Percentiles rank a stretch among this genome's conserved stretches.
Conservation (phyloP, 2,888 invertebrate genomes). For the Agrotis puta region DNA sequence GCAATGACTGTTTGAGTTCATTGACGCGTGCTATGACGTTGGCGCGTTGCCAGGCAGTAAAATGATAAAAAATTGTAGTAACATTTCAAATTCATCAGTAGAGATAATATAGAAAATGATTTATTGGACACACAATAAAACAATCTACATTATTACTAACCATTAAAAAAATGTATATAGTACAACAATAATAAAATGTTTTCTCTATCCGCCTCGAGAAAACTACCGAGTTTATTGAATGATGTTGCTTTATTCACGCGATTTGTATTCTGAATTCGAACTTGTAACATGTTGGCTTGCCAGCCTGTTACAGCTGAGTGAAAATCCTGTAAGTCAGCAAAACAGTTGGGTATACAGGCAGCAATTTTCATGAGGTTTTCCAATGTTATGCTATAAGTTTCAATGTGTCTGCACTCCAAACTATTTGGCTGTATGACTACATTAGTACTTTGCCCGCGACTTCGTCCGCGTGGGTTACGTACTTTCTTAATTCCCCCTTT, state of each 20-base stretch:
- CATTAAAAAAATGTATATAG: too few relatives aligned
- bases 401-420: too few relatives aligned
- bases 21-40: conserved; percentile 17
- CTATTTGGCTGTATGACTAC: too few relatives aligned
- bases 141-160: too few relatives aligned
- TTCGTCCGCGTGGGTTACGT: too few relatives aligned
- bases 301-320: neutral
- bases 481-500: too few relatives aligned
- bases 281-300: conserved; percentile 23
- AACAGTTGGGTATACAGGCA: neutral
- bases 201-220: neutral
- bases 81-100: conserved; percentile 21
- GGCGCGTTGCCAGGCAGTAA: conserved; percentile 14
- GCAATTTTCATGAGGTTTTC: neutral
- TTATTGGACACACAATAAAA: too few relatives aligned
- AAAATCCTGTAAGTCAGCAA: neutral
- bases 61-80: conserved; percentile 14
- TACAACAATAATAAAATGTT: conserved; percentile 9
- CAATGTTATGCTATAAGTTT: too few relatives aligned
- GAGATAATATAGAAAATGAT: too few relatives aligned
- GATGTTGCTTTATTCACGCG: conserved; percentile 15
- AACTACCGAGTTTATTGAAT: conserved; percentile 10
- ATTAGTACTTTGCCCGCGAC: too few relatives aligned
- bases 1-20: conserved; percentile 31
- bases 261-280: conserved; percentile 37